Evolutionary conservation across 2,888 invertebrate genomes (phyloP), one percentile per base, ranked within the genome.

Genomic region (Drosophila tripunctata): DNA sequence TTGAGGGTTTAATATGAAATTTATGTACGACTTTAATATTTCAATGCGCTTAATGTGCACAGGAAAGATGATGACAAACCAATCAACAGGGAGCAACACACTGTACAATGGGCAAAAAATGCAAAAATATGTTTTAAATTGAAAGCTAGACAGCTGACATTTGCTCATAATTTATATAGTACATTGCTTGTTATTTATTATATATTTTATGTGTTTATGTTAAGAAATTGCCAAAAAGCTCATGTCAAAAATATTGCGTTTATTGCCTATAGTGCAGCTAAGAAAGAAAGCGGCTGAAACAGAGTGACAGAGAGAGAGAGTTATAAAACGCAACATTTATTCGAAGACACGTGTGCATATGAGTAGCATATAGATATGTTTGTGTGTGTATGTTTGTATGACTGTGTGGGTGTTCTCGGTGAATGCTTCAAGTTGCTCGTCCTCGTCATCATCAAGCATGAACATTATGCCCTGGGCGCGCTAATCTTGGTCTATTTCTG

Each of bases 21-120:
- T 60, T 54, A 69, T 69, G 27, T 51, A 55, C 8, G 54, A 51
- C 58, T 70, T 69, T 27, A 69, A 69, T 69, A 69, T 60, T 67
- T 70, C 58, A 70, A 64, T 54, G 40, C 48, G 47, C 38, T 36
- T 40, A 24, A 66, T 66, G 67, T 60, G 51, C 51, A 52, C 21
- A 40, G 35, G 30, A 22, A 30, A 27, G 22, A 47, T 33, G 61
- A 56, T 45, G 67, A 36, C 67, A 62, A 71, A 72, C 66, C 67
- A 72, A 71, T 71, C 72, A 56, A 52, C 31, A 22, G 47, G 35
- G 22, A 54, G 35, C 22, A 22, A 48, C n/a, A 22, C n/a, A n/a
- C n/a, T n/a, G n/a, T n/a, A n/a, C n/a, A n/a, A n/a, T n/a, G n/a
- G n/a, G n/a, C n/a, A n/a, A n/a, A n/a, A n/a, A n/a, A n/a, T n/a